Base-by-base conservation (phyloP, 2,113 vertebrate species). In the Centrocercus urophasianus region DNA sequence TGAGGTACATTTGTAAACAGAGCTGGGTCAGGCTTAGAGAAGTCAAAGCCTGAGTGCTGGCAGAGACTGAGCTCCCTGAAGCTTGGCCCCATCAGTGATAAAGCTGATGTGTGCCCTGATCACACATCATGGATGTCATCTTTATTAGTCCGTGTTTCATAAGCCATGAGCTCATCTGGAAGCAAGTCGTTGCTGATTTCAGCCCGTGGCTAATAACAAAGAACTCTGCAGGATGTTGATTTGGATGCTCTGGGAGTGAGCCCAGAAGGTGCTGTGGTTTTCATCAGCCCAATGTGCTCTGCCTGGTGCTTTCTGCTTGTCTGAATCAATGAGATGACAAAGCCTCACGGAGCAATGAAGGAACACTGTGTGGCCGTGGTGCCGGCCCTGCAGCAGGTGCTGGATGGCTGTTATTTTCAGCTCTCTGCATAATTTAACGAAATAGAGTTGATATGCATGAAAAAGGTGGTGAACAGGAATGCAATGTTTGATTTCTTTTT, bases 291-390 rank as follows among this genome's bases (percentile, higher is more conserved):
- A 0, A 38, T 77, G 40, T 7, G 32, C 82, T 70, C 16, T 4
- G 18, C 42, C 64, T 56, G 54, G 75, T 92, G 66, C 70, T 78
- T 91, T 90, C 91, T 87, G 88, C 91, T 47, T 71, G 56, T 76
- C 83, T 67, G 74, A 56, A 17, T 24, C n/a, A 2, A 28, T 56
- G 71, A 66, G 73, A 66, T 24, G 64, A 34, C 48, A 89, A 18
- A 76, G 5, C 28, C 28, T 14, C 74, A 0, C 3, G 30, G 20
- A 8, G 36, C 13, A 6, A 2, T 3, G 48, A 78, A 77, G 40
- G 54, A 52, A 45, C 13, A 13, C 11, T 14, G 6, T 0, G 0
- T 28, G 63, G 47, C 61, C n/a, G 18, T 1, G 2, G 15, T 72
- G 3, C 22, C 57, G 86, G 64, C 52, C 76, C 34, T 34, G 47